phyloP scores from a whole-genome alignment of 2,888 invertebrate genomes.

The Parasteatoda lunata region DNA sequence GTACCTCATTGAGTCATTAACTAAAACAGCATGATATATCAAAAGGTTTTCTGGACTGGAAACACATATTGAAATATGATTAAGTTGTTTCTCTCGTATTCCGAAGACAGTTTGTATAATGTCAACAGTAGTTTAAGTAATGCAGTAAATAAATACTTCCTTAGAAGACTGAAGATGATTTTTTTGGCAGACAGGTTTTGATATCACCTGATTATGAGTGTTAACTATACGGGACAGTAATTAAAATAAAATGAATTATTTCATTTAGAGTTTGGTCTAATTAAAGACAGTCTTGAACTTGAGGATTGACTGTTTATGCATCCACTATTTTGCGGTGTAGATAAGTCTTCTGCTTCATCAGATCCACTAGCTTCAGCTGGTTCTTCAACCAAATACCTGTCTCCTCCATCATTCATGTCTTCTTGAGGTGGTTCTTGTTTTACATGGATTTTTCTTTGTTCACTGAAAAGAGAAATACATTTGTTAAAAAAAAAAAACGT shows the following conservation, averaged over 20 bases:
- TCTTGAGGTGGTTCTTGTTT: slow-evolving; percentile 58
- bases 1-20: slow-evolving; percentile 29
- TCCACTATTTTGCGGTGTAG: slow-evolving; percentile 54
- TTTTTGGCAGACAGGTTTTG: slow-evolving; percentile 27
- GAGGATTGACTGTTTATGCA: slow-evolving; percentile 42
- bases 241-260: slow-evolving; percentile 13
- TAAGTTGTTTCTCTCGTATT: slow-evolving; percentile 19
- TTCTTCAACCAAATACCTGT: slow-evolving; percentile 57
- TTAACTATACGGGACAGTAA: slow-evolving; percentile 4
- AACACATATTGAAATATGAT: slow-evolving; percentile 2
- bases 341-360: slow-evolving; percentile 63
- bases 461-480: slow-evolving; percentile 35
- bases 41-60: slow-evolving; percentile 49
- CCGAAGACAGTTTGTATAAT: slow-evolving; percentile 4
- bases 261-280: slow-evolving; percentile 61
- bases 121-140: slow-evolving; percentile 3
- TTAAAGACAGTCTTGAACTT: slow-evolving; percentile 48
- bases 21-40: slow-evolving; percentile 60
- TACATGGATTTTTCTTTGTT: slow-evolving; percentile 58
- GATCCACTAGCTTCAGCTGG: slow-evolving; percentile 58
- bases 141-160: slow-evolving; percentile 25
- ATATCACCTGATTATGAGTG: slow-evolving; percentile 25
- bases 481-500: background rate
- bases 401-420: slow-evolving; percentile 40
- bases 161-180: slow-evolving; percentile 22